Percentiles rank a stretch among this genome's conserved stretches.
These are phyloP conservation scores for Tineola bisselliella DNA, from an alignment of 2,888 invertebrate genomes.

Conservation along the genomic window DNA sequence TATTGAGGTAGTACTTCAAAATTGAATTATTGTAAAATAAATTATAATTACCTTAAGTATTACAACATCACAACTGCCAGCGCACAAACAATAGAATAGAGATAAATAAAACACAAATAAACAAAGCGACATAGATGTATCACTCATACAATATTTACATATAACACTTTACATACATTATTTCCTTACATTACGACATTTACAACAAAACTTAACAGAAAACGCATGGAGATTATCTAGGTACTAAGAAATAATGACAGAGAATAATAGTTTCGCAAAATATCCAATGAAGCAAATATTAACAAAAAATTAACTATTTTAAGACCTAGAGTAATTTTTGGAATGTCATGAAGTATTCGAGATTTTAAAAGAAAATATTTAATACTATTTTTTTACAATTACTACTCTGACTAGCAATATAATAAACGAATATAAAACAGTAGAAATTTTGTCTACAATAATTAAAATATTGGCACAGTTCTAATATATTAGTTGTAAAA, in stretches of 20 bases:
- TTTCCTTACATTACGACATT: background rate
- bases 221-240: background rate
- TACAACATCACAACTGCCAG: constrained; percentile 1
- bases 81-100: background rate
- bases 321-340: background rate
- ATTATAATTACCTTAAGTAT: background rate
- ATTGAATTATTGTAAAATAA: too few species aligned
- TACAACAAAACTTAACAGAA: background rate
- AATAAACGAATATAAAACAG: too few species aligned
- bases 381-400: background rate
- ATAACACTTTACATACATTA: constrained; percentile 22
- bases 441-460: too few species aligned
- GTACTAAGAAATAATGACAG: background rate
- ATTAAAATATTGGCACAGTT: too few species aligned
- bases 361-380: background rate
- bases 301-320: background rate
- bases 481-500: too few species aligned
- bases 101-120: constrained; percentile 10
- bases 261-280: background rate
- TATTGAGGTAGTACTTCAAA: too few species aligned
- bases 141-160: constrained; percentile 51
- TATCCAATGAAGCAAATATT: too few species aligned
- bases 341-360: constrained; percentile 14
- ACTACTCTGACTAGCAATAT: background rate
- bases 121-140: constrained; percentile 5